A percentile compares a stretch with the other conserved stretches of the same genome.
phyloP scores from a whole-genome alignment of 92 coral and sea anemone genomes.

The Nematostella vectensis region DNA sequence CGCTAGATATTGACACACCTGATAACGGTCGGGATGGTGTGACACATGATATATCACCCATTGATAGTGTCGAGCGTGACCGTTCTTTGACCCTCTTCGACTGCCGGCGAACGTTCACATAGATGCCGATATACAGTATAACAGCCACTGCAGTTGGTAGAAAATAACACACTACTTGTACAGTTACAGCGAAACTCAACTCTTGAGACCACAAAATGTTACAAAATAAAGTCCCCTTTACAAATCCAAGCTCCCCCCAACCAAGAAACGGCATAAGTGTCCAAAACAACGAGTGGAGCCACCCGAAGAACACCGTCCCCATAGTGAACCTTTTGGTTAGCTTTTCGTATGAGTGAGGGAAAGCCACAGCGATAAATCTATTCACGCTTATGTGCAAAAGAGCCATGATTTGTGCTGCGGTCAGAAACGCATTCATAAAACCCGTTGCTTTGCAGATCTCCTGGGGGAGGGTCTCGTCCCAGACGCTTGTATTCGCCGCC shows the following conservation, averaged over 20 bases:
- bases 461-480: slow-evolving; percentile 41
- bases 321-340: slow-evolving; percentile 58
- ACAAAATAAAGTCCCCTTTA: slow-evolving; percentile 78
- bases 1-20: no score
- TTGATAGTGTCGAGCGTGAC: slow-evolving; percentile 22
- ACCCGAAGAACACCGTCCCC: slow-evolving; percentile 46
- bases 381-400: slow-evolving; percentile 81
- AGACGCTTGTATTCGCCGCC: slow-evolving; percentile 51
- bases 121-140: slow-evolving; percentile 51
- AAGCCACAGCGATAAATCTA: slow-evolving; percentile 71
- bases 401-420: slow-evolving; percentile 93
- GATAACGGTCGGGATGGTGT: no score
- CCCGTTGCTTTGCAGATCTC: slow-evolving; percentile 63
- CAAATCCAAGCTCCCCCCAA: slow-evolving; percentile 88
- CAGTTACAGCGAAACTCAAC: slow-evolving; percentile 55
- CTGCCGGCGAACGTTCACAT: slow-evolving; percentile 55
- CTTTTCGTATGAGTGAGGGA: slow-evolving; percentile 78
- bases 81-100: slow-evolving; percentile 43
- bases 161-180: slow-evolving; percentile 72
- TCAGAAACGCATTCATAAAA: slow-evolving; percentile 83
- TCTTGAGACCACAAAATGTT: slow-evolving; percentile 78
- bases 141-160: slow-evolving; percentile 64
- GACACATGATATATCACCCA: slow-evolving; percentile 7
- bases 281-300: slow-evolving; percentile 75
- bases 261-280: slow-evolving; percentile 84